Percentiles rank a stretch among this genome's conserved stretches.
Evolutionary conservation across 2,113 vertebrate species (phyloP).

Genomic region (Pseudorhombus dupliciocellatus): DNA sequence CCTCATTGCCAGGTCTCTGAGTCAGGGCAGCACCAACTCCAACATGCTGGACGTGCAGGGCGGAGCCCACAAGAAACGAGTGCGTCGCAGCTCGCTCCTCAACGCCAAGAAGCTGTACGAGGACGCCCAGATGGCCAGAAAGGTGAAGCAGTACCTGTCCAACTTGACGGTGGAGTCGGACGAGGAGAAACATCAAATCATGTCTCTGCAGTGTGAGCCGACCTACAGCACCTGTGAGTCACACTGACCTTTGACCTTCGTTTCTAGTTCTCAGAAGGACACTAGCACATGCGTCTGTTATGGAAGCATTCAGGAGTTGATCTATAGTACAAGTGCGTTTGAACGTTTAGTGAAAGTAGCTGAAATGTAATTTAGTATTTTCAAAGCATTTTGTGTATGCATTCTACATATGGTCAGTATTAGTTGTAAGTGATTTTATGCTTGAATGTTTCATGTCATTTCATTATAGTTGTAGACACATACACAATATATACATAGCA

Average conservation of each 20-base stretch:
- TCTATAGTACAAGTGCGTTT: background rate
- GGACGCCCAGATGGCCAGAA: constrained; percentile 96
- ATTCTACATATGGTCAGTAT: background rate
- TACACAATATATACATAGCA: background rate
- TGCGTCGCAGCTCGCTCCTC: constrained; percentile 92
- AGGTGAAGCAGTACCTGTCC: constrained; percentile 96
- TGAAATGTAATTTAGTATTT: background rate
- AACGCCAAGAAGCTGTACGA: constrained; percentile 98
- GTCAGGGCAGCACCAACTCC: constrained; percentile 97
- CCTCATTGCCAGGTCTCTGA: constrained; percentile 85
- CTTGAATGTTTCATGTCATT: no score
- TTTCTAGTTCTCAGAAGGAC: background rate
- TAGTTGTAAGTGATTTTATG: no score
- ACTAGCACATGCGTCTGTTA: background rate
- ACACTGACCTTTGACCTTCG: background rate
- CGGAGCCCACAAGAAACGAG: constrained; percentile 91
- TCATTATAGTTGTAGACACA: no score
- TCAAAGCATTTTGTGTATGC: background rate
- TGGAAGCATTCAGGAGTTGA: no score
- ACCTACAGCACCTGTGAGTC: constrained; percentile 93
- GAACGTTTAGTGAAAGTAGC: no score
- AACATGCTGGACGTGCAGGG: constrained; percentile 96
- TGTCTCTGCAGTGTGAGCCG: constrained; percentile 94
- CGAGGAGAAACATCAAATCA: constrained; percentile 91
- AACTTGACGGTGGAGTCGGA: constrained; percentile 91